Conservation (phyloP, 2,113 vertebrate genomes). For the Fregata magnificens region DNA sequence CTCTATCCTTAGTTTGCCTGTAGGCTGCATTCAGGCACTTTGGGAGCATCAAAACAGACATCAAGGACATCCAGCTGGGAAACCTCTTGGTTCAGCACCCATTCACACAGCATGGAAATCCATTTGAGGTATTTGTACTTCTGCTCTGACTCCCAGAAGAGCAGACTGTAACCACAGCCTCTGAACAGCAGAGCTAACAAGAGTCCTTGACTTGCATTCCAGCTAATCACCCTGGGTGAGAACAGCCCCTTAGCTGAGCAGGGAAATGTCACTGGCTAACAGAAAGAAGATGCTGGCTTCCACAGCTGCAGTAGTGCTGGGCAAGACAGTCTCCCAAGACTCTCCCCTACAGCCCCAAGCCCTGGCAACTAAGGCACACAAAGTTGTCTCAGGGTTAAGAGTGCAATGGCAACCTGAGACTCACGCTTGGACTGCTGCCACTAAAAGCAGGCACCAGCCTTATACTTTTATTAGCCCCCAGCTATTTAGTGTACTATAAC, state of each 20-base stretch:
- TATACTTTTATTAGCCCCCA: background rate
- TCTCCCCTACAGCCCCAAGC: background rate
- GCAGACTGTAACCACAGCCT: background rate
- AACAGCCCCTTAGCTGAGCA: background rate
- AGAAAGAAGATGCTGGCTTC: background rate
- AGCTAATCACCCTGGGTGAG: background rate
- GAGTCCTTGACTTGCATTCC: background rate
- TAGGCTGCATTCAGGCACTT: background rate
- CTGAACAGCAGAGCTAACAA: background rate
- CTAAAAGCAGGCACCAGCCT: background rate
- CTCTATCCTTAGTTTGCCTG: background rate
- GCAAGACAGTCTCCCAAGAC: background rate
- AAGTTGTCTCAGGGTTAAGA: conserved; percentile 9
- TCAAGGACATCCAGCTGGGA: background rate
- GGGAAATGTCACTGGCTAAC: background rate
- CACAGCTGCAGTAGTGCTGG: background rate
- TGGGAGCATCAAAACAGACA: background rate
- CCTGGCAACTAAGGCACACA: background rate
- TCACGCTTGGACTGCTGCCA: background rate
- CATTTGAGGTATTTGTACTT: background rate
- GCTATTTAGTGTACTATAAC: background rate
- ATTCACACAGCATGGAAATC: background rate
- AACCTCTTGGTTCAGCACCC: background rate
- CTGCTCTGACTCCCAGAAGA: background rate
- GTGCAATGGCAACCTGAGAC: background rate